Evolutionary conservation across 2,888 invertebrate genomes (phyloP).

Genomic region (Harmothoe impar): DNA sequence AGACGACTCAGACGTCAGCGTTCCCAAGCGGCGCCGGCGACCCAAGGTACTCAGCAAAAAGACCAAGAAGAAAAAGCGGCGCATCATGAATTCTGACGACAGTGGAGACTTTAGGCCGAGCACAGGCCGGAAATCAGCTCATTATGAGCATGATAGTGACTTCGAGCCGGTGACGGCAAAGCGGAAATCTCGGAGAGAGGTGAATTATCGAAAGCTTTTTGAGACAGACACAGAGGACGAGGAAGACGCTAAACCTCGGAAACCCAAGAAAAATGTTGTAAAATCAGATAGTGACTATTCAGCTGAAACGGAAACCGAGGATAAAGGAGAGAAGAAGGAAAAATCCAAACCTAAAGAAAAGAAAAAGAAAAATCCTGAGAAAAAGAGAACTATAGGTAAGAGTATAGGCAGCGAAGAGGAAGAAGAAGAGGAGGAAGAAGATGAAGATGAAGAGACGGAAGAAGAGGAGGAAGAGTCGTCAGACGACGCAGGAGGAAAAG

Average conservation of each 20-base stretch:
- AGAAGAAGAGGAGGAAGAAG: conserved; percentile 63
- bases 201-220: conserved; percentile 39
- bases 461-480: conserved; percentile 41
- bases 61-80: conserved; percentile 64
- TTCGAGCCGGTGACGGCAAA: background rate
- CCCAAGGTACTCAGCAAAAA: conserved; percentile 46
- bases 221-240: conserved; percentile 28
- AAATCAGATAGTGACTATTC: conserved; percentile 60
- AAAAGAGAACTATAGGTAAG: conserved; percentile 17
- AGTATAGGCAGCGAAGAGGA: conserved; percentile 47
- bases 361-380: conserved; percentile 2
- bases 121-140: background rate
- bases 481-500: background rate
- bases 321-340: background rate
- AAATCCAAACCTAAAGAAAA: too few species aligned
- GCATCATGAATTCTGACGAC: conserved; percentile 57
- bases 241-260: background rate
- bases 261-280: conserved; percentile 11
- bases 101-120: conserved; percentile 7
- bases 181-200: background rate
- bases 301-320: conserved; percentile 20
- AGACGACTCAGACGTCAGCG: conserved; percentile 46
- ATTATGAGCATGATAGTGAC: conserved; percentile 55
- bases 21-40: background rate
- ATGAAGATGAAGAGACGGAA: conserved; percentile 61